Evolutionary conservation across 1,140 invertebrate species (phyloP).

Genomic region (Scaptomyza pallida): DNA sequence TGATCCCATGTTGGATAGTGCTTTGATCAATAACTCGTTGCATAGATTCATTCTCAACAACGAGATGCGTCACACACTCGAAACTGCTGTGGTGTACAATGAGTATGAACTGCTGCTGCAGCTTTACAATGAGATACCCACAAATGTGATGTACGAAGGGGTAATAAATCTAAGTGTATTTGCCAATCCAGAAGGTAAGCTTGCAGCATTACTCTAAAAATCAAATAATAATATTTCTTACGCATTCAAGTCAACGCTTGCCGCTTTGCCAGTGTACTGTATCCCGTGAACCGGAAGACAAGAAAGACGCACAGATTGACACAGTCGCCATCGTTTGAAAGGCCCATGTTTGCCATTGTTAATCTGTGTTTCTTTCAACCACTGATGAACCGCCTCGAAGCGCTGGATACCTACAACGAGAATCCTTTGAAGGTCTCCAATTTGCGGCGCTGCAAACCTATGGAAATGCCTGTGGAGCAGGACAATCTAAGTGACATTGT

Average conservation of each 20-base stretch:
- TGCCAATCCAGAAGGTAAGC: conserved; percentile 56
- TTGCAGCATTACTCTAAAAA: too few relatives aligned
- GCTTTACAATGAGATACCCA: conserved; percentile 49
- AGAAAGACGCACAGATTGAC: neutral
- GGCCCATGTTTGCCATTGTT: conserved; percentile 55
- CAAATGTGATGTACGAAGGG: conserved; percentile 63
- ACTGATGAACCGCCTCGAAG: conserved; percentile 35
- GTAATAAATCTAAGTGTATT: conserved; percentile 57
- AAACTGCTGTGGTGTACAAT: conserved; percentile 40
- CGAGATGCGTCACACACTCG: conserved; percentile 53
- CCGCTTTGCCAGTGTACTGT: conserved; percentile 47
- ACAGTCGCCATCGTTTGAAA: too few relatives aligned
- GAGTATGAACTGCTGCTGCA: conserved; percentile 55
- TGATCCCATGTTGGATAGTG: conserved; percentile 39
- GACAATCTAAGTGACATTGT: conserved; percentile 16
- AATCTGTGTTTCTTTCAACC: conserved; percentile 66
- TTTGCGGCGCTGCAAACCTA: conserved; percentile 34
- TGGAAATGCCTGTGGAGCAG: conserved; percentile 1
- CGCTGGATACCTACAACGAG: conserved; percentile 56
- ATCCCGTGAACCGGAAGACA: neutral
- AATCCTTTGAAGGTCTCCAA: conserved; percentile 17
- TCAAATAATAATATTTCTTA: neutral
- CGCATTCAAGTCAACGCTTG: conserved; percentile 59
- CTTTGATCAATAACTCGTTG: conserved; percentile 68
- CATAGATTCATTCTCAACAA: conserved; percentile 66